Conservation (phyloP, 2,888 invertebrate genomes). For the Meiosimyza platycephala region DNA sequence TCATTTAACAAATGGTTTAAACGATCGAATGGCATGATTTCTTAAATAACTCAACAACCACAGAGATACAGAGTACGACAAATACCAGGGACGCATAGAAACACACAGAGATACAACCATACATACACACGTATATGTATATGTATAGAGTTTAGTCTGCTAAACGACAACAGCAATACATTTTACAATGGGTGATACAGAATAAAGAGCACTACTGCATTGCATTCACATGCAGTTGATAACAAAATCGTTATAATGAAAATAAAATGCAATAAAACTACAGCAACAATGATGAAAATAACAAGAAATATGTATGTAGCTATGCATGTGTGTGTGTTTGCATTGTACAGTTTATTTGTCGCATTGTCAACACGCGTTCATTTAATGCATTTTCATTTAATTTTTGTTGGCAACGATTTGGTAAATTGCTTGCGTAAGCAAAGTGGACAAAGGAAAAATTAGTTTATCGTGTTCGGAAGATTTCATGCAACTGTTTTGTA, state of each 20-base stretch:
- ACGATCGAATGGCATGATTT: slow-evolving; percentile 25
- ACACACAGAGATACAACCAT: background rate
- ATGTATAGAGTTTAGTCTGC: background rate
- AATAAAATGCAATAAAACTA: background rate
- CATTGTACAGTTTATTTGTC: slow-evolving; percentile 15
- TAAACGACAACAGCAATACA: no score
- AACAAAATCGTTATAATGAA: background rate
- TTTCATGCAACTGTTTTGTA: no score
- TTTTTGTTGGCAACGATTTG: no score
- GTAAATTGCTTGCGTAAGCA: no score
- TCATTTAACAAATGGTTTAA: slow-evolving; percentile 8
- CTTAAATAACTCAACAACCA: slow-evolving; percentile 18
- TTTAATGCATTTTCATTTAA: background rate
- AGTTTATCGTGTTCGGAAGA: no score
- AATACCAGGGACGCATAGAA: slow-evolving; percentile 19
- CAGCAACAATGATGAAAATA: slow-evolving; percentile 9
- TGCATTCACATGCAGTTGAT: slow-evolving; percentile 20
- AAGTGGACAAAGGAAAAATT: no score
- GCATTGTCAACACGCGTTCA: slow-evolving; percentile 23
- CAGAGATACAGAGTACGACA: slow-evolving; percentile 11
- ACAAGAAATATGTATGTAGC: slow-evolving; percentile 17
- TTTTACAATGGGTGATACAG: no score
- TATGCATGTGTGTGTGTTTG: background rate
- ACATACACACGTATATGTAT: background rate
- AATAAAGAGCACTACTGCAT: background rate